Conservation (phyloP, 2,797 vertebrate species). For the Echiichthys vipera region DNA sequence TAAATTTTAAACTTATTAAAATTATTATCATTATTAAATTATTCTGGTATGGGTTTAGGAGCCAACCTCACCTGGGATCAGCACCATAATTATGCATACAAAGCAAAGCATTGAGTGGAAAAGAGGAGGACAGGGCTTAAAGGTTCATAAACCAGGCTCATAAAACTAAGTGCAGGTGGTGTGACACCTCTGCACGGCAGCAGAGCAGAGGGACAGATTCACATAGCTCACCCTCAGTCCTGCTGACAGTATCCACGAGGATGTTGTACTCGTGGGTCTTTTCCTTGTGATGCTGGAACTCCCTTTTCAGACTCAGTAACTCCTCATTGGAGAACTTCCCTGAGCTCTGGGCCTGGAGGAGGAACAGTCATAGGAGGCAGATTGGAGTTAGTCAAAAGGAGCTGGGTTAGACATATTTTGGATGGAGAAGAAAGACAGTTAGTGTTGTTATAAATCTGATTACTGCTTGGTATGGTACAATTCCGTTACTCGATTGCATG, state of each 20-base stretch:
- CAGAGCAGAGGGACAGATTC: neutral
- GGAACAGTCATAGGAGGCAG: neutral
- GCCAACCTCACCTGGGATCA: neutral
- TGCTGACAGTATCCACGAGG: conserved; percentile 91
- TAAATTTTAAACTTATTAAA: neutral
- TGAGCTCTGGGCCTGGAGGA: conserved; percentile 89
- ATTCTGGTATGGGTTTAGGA: neutral
- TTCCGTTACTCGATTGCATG: neutral
- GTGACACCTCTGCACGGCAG: neutral
- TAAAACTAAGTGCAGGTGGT: conserved; percentile 8
- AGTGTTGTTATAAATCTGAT: neutral
- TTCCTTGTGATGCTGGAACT: conserved; percentile 95
- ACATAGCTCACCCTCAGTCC: conserved; percentile 88
- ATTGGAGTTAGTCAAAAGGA: neutral
- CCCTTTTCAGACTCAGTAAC: conserved; percentile 89
- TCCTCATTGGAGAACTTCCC: conserved; percentile 95
- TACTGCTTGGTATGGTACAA: too few species aligned
- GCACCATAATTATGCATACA: neutral
- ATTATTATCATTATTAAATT: too few species aligned
- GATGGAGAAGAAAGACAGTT: neutral
- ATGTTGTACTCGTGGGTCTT: conserved; percentile 93
- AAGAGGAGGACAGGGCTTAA: neutral
- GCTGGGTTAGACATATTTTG: neutral
- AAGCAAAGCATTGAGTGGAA: neutral
- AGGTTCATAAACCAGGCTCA: neutral